These are phyloP conservation scores for Delphinus delphis DNA, from an alignment of 2,113 vertebrate species.

Conservation along the genomic window DNA sequence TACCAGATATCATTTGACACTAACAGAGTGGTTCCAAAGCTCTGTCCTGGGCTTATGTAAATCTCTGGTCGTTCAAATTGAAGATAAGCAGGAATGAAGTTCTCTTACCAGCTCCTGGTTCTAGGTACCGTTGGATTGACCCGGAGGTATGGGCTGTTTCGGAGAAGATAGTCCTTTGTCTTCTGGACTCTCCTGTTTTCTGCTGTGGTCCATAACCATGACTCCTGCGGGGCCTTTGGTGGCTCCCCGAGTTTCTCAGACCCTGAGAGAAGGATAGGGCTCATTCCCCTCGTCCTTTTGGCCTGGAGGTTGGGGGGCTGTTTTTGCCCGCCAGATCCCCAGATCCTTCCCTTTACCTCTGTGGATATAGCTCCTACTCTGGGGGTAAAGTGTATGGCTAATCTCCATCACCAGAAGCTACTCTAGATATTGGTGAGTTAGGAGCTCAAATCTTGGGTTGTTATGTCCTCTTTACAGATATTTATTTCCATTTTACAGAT, in stretches of 20 bases:
- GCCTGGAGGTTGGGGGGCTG: not conserved
- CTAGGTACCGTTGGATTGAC: not conserved
- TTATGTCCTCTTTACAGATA: not conserved
- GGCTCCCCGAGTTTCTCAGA: not conserved
- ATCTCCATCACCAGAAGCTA: not conserved
- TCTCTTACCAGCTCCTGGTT: not conserved
- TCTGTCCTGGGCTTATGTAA: not conserved
- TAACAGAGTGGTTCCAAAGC: not conserved
- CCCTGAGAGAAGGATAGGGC: no score
- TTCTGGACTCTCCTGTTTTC: not conserved
- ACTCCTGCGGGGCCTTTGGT: fast-evolving
- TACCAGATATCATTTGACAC: not conserved
- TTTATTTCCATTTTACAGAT: not conserved
- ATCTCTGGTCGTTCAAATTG: not conserved
- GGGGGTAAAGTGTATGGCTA: not conserved
- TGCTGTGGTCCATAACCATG: not conserved
- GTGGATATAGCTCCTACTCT: not conserved
- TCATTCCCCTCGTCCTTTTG: not conserved
- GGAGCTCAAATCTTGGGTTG: not conserved
- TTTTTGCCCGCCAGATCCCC: fast-evolving
- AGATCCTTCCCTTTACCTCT: not conserved
- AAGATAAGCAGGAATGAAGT: not conserved
- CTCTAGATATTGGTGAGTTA: not conserved
- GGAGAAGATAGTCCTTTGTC: not conserved
- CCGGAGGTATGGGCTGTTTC: not conserved